Evolutionary conservation across 2,888 invertebrate species (phyloP).

Genomic region (Itoplectis maculator): DNA sequence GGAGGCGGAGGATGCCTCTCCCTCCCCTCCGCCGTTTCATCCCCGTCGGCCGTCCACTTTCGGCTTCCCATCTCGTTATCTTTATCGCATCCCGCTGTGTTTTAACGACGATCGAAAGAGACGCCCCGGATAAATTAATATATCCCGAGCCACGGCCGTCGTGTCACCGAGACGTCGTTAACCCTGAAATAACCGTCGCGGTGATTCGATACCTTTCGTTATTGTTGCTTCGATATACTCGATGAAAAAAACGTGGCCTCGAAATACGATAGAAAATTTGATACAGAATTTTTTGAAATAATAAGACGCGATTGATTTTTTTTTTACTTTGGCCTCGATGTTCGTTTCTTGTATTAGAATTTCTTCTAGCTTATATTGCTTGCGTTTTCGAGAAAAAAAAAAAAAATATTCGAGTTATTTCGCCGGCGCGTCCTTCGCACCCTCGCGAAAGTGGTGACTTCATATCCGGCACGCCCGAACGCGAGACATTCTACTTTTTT

Average conservation of each 20-base stretch:
- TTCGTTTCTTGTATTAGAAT: neutral
- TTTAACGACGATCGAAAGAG: constrained; percentile 42
- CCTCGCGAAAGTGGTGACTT: constrained; percentile 34
- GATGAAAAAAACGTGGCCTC: neutral
- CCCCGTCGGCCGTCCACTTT: neutral
- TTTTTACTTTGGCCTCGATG: neutral
- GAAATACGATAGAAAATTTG: too few species aligned
- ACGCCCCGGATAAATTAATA: constrained; percentile 18
- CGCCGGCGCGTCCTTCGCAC: constrained; percentile 25
- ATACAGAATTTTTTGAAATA: too few species aligned
- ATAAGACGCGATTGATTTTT: neutral
- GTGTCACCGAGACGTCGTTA: constrained; percentile 5
- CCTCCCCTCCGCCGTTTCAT: neutral
- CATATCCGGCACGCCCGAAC: constrained; percentile 45
- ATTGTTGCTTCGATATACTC: neutral
- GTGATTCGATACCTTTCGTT: neutral
- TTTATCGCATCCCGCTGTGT: constrained; percentile 34
- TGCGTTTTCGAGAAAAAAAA: neutral
- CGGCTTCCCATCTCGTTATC: constrained; percentile 26
- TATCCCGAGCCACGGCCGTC: neutral
- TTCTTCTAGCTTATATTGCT: too few species aligned
- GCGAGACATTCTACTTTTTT: constrained; percentile 38
- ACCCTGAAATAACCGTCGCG: constrained; percentile 6
- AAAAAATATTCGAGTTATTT: constrained; percentile 12
- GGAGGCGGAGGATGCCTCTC: too few species aligned